These are phyloP conservation scores for Clytia hemisphaerica DNA, from an alignment of 30 jellyfish, hydroid and myxozoan genomes.

Conservation along the genomic window DNA sequence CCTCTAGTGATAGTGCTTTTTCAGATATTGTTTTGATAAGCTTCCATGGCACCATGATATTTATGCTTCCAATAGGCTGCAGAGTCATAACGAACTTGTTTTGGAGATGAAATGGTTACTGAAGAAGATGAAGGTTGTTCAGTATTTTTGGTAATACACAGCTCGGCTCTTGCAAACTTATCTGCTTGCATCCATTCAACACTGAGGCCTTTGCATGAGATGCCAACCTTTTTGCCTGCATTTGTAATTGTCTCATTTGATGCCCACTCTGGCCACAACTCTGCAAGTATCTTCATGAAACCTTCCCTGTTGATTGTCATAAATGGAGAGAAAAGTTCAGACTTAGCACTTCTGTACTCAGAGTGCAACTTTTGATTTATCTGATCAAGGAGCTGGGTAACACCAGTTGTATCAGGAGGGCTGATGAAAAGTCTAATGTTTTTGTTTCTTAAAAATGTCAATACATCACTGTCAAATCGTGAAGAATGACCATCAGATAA, in stretches of 20 bases:
- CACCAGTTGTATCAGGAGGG: slow-evolving; percentile 12
- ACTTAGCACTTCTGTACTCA: slow-evolving; percentile 7
- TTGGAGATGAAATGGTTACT: background rate
- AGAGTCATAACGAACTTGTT: background rate
- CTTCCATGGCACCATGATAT: slow-evolving; percentile 11
- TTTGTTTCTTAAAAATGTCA: background rate
- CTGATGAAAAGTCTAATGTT: too few species aligned
- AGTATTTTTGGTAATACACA: background rate
- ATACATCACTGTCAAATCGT: slow-evolving; percentile 15
- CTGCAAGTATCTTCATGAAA: slow-evolving; percentile 2
- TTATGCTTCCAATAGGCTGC: background rate
- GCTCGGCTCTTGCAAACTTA: background rate
- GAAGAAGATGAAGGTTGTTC: too few species aligned
- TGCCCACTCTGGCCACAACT: background rate
- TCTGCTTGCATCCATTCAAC: slow-evolving; percentile 11
- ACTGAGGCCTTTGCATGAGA: background rate
- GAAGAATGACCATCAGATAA: slow-evolving; percentile 27
- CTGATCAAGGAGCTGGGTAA: slow-evolving; percentile 26
- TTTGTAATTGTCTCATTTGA: background rate
- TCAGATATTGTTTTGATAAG: slow-evolving; percentile 10
- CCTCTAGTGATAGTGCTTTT: too few species aligned
- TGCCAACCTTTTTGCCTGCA: slow-evolving; percentile 3
- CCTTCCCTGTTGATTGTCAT: slow-evolving; percentile 16
- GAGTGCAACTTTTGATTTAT: slow-evolving; percentile 4
- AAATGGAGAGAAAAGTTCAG: background rate